Evolutionary conservation across 2,113 vertebrate genomes (phyloP).

Genomic region (Galbula dea): DNA sequence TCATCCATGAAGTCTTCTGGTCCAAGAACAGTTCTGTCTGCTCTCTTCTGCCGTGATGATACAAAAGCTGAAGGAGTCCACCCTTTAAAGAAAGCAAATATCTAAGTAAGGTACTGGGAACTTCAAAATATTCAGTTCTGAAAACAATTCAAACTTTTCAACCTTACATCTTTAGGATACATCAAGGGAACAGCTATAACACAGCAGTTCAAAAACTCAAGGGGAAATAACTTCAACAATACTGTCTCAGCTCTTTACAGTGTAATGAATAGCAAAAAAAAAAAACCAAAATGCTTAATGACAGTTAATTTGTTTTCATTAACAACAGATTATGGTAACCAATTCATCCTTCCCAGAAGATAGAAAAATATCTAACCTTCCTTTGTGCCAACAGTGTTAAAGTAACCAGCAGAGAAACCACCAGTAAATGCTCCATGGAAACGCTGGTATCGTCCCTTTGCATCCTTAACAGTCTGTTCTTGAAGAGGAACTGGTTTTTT

Average conservation of each 20-base stretch:
- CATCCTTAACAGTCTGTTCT: slow-evolving; percentile 94
- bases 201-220: not conserved
- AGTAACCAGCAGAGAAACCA: slow-evolving; percentile 96
- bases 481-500: slow-evolving; percentile 90
- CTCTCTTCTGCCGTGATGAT: slow-evolving; percentile 90
- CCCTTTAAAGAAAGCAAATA: slow-evolving; percentile 71
- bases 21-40: slow-evolving; percentile 73
- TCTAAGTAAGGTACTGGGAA: not conserved
- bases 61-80: slow-evolving; percentile 91
- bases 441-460: slow-evolving; percentile 88
- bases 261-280: not conserved
- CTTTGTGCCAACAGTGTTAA: slow-evolving; percentile 93
- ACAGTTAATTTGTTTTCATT: not conserved
- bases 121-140: not conserved
- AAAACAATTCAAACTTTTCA: not conserved
- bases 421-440: slow-evolving; percentile 97
- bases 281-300: not conserved
- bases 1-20: slow-evolving; percentile 98
- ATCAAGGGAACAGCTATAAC: not conserved
- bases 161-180: not conserved
- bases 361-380: slow-evolving; percentile 79
- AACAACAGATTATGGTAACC: not conserved
- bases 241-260: not conserved
- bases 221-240: not conserved
- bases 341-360: not conserved